These are phyloP conservation scores for Oenanthe oenanthe DNA, from an alignment of 2,113 vertebrate species.

Conservation along the genomic window DNA sequence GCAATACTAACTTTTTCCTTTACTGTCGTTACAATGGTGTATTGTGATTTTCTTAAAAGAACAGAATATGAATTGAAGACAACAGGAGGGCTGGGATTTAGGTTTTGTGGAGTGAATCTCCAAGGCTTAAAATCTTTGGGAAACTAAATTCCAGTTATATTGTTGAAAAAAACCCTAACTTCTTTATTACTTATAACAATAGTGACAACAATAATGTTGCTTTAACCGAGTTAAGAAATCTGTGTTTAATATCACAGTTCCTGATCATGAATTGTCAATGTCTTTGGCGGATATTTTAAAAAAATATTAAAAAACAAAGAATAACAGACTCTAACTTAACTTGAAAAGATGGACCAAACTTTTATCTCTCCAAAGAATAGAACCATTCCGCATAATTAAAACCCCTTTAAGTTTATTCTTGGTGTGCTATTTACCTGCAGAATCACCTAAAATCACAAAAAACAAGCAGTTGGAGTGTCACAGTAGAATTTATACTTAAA, in stretches of 20 bases:
- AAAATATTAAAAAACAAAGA: background rate
- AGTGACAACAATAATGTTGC: background rate
- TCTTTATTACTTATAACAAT: background rate
- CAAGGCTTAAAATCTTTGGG: background rate
- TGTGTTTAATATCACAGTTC: background rate
- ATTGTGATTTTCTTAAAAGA: background rate
- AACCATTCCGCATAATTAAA: background rate
- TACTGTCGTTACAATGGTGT: background rate
- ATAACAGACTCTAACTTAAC: background rate
- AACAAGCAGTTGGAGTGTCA: background rate
- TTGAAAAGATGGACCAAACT: background rate
- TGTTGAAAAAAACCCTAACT: fast-evolving
- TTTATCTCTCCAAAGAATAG: background rate
- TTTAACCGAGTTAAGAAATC: background rate
- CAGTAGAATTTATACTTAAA: background rate
- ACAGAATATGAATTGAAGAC: background rate
- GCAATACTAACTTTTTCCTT: background rate
- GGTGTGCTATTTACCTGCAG: background rate
- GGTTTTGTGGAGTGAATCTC: background rate
- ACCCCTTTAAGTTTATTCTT: background rate
- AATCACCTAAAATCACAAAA: background rate
- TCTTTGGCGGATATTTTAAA: background rate
- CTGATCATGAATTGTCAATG: background rate
- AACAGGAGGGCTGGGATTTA: background rate
- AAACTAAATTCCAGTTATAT: background rate